phyloP scores from a whole-genome alignment of 2,113 vertebrate genomes.

The Apeltes quadracus region DNA sequence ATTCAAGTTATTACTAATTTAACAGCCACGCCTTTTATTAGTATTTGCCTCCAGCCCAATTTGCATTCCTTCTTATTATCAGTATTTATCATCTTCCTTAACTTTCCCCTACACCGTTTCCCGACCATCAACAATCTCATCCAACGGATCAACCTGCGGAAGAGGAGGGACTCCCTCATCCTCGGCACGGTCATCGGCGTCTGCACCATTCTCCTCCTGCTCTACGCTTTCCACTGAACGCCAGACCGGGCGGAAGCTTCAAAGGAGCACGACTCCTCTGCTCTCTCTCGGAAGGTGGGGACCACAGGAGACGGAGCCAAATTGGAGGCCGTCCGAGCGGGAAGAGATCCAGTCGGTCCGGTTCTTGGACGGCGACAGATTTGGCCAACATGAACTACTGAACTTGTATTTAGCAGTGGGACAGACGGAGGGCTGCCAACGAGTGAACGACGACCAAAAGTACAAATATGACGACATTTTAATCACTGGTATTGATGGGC shows the following conservation, averaged over 20 bases:
- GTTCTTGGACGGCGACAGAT: slow-evolving; percentile 54
- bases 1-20: background rate
- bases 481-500: slow-evolving; percentile 55
- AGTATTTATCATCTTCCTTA: slow-evolving; percentile 55
- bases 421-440: slow-evolving; percentile 49
- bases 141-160: slow-evolving; percentile 95
- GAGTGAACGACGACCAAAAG: slow-evolving; percentile 70
- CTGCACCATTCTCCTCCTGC: slow-evolving; percentile 93
- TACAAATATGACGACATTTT: slow-evolving; percentile 59
- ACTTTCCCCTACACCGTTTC: slow-evolving; percentile 87
- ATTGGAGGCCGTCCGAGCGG: slow-evolving; percentile 54
- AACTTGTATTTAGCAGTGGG: slow-evolving; percentile 66
- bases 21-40: background rate
- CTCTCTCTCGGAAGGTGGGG: slow-evolving; percentile 53
- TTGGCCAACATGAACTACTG: slow-evolving; percentile 67
- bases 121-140: slow-evolving; percentile 97
- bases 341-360: slow-evolving; percentile 56
- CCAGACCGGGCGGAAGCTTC: slow-evolving; percentile 31
- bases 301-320: slow-evolving; percentile 40
- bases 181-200: slow-evolving; percentile 88
- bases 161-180: slow-evolving; percentile 95
- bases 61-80: background rate
- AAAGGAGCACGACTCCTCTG: slow-evolving; percentile 33
- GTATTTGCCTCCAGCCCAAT: background rate
- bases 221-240: slow-evolving; percentile 94